Conservation (phyloP, 2,797 vertebrate genomes). For the Semaprochilodus insignis region DNA sequence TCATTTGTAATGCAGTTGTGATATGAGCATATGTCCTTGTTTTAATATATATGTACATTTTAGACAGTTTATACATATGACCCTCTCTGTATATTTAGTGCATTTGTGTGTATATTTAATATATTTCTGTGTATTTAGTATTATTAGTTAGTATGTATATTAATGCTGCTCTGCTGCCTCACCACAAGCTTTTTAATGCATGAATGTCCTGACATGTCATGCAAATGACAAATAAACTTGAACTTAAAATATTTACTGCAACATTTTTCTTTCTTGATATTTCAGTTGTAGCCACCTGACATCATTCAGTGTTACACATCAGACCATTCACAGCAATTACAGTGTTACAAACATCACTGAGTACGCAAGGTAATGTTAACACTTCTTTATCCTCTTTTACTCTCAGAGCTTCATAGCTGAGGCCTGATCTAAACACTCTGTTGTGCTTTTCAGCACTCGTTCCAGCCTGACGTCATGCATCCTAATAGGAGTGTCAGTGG, state of each 20-base stretch:
- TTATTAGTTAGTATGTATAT: no score
- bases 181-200: no score
- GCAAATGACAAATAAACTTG: no score
- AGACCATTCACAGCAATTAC: slow-evolving; percentile 66
- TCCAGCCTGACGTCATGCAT: slow-evolving; percentile 69
- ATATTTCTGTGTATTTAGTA: no score
- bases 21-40: no score
- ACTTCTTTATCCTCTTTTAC: neutral
- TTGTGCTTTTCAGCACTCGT: slow-evolving; percentile 65
- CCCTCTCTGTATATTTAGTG: no score
- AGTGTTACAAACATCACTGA: slow-evolving; percentile 64
- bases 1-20: no score
- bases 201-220: no score
- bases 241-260: neutral
- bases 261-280: slow-evolving; percentile 44
- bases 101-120: no score
- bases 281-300: slow-evolving; percentile 77
- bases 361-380: slow-evolving; percentile 71
- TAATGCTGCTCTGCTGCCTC: no score
- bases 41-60: no score
- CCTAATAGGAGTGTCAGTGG: slow-evolving; percentile 64
- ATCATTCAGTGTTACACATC: slow-evolving; percentile 69
- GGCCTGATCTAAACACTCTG: neutral
- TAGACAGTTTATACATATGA: no score
- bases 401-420: neutral